Conservation (phyloP, 2,113 vertebrate species). For the Thymallus thymallus region DNA sequence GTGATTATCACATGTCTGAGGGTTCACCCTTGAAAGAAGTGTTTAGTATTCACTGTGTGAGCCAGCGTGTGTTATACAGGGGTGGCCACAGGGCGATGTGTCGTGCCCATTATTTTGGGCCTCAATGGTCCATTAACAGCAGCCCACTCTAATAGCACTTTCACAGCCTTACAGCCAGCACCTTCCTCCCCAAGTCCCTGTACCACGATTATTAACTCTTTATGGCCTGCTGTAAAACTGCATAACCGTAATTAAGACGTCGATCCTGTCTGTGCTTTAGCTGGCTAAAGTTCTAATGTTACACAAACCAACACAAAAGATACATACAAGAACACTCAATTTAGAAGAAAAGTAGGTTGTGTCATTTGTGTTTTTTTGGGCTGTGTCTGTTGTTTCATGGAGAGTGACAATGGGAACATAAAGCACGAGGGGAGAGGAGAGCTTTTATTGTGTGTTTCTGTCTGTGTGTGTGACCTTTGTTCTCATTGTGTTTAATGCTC, state of each 20-base stretch:
- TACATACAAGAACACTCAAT: no score
- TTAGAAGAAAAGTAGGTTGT: not conserved
- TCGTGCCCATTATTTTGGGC: no score
- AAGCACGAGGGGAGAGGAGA: not conserved
- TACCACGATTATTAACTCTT: slow-evolving; percentile 49
- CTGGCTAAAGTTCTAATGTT: not conserved
- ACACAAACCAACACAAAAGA: no score
- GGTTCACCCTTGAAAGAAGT: no score
- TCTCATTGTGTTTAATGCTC: slow-evolving; percentile 21
- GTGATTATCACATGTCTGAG: no score
- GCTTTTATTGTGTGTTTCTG: not conserved
- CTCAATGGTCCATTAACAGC: no score
- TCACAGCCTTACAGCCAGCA: slow-evolving; percentile 25
- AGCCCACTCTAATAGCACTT: slow-evolving; percentile 26
- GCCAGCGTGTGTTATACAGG: no score
- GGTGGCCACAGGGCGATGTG: no score
- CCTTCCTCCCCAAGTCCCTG: slow-evolving; percentile 19
- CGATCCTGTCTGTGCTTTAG: slow-evolving; percentile 34
- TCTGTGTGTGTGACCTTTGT: slow-evolving; percentile 35
- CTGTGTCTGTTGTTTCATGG: not conserved
- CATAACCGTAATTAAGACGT: slow-evolving; percentile 36
- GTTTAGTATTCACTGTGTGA: no score
- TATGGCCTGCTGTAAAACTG: slow-evolving; percentile 44
- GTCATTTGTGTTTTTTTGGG: not conserved
- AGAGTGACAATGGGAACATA: slow-evolving; percentile 2